A percentile compares a stretch with the other conserved stretches of the same genome.
Conservation (phyloP, 2,797 vertebrate species). For the Micropoecilia bifurca region DNA sequence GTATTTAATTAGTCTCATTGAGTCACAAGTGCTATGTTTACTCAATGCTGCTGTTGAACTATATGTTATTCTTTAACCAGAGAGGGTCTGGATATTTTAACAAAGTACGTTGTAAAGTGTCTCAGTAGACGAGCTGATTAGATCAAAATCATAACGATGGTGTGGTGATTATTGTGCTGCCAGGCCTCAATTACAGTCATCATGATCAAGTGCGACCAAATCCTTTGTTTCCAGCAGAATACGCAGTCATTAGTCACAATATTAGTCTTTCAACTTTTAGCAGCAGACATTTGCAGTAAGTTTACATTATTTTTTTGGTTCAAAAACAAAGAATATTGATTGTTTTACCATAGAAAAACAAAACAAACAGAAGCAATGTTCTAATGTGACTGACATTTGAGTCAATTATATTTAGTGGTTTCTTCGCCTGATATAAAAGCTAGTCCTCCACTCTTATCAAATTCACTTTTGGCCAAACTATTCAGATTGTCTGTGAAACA, state of each 20-base stretch:
- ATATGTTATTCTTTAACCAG: neutral
- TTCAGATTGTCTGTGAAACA: conserved; percentile 44
- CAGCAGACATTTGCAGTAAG: neutral
- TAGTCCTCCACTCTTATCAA: conserved; percentile 8
- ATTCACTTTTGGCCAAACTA: conserved; percentile 36
- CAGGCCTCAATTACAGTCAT: neutral
- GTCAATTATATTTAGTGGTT: neutral
- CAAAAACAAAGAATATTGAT: neutral
- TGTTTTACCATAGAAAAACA: too few species aligned
- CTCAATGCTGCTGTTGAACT: neutral
- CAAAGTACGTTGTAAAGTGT: neutral
- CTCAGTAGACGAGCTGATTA: neutral
- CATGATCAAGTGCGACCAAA: neutral
- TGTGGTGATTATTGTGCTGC: neutral
- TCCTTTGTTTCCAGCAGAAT: conserved; percentile 3
- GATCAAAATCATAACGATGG: neutral
- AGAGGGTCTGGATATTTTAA: neutral
- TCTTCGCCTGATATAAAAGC: conserved; percentile 2
- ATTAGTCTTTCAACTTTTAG: neutral
- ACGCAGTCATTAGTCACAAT: neutral
- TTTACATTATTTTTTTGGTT: neutral
- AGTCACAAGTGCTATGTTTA: neutral
- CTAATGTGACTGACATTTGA: neutral
- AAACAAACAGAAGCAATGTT: neutral
- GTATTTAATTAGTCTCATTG: too few species aligned